These are phyloP conservation scores for Mesaphorura yosii DNA, from an alignment of 1,140 invertebrate species.

Conservation along the genomic window DNA sequence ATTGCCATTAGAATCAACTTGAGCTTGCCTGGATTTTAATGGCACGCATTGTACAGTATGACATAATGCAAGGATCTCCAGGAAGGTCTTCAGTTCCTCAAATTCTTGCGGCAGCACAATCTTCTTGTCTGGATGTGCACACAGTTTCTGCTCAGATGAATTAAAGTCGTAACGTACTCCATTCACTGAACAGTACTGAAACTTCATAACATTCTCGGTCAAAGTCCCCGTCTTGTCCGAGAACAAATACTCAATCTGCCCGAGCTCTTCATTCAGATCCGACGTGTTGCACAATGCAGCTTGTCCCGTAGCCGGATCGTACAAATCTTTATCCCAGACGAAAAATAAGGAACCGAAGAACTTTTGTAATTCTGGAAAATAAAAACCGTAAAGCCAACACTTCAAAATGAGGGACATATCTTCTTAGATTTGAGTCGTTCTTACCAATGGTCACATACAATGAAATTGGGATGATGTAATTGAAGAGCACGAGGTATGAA, in stretches of 20 bases:
- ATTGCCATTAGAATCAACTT: slow-evolving; percentile 6
- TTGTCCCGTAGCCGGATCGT: slow-evolving; percentile 38
- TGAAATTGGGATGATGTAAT: slow-evolving; percentile 58
- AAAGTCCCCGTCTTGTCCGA: slow-evolving; percentile 63
- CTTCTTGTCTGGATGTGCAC: no score
- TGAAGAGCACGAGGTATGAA: slow-evolving; percentile 49
- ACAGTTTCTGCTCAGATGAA: no score
- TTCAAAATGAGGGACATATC: no score
- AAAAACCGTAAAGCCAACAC: no score
- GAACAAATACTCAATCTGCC: slow-evolving; percentile 49
- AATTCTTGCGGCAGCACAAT: no score
- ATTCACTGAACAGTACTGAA: slow-evolving; percentile 48
- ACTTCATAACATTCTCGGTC: slow-evolving; percentile 59
- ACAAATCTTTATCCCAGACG: slow-evolving; percentile 49
- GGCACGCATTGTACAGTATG: slow-evolving; percentile 57
- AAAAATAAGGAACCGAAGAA: slow-evolving; percentile 54
- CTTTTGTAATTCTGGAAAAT: slow-evolving; percentile 51
- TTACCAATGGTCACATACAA: slow-evolving; percentile 56
- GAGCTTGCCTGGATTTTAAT: neutral
- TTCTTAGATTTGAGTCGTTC: no score
- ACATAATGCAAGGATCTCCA: slow-evolving; percentile 62
- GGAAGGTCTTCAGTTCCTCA: no score
- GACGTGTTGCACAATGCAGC: slow-evolving; percentile 50
- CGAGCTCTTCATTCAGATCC: slow-evolving; percentile 52
- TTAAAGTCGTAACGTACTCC: slow-evolving; percentile 43